A percentile compares a stretch with the other conserved stretches of the same genome.
Conservation (phyloP, 2,888 invertebrate species). For the Serrognathus titanus region DNA sequence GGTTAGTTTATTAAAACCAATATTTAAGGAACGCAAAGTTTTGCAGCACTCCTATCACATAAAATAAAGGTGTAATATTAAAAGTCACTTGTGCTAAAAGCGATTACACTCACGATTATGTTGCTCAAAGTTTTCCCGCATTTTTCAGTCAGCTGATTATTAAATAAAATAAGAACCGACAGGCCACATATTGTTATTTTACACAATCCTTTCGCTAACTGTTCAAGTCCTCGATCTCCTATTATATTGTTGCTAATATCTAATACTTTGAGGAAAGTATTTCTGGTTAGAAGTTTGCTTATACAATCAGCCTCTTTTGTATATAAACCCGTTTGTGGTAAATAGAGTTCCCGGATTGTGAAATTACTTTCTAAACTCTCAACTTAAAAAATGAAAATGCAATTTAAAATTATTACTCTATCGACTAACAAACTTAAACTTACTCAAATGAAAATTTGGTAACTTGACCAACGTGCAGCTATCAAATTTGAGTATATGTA, state of each 20-base stretch:
- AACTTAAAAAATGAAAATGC: conserved; percentile 26
- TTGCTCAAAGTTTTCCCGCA: conserved; percentile 39
- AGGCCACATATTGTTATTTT: conserved; percentile 33
- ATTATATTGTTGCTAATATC: conserved; percentile 45
- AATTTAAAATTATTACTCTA: conserved; percentile 1
- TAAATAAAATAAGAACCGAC: conserved; percentile 41
- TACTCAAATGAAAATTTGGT: conserved; percentile 42
- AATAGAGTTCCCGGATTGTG: conserved; percentile 38
- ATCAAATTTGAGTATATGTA: conserved; percentile 41
- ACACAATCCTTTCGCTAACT: conserved; percentile 39
- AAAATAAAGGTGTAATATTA: conserved; percentile 10
- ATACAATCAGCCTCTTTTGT: conserved; percentile 43
- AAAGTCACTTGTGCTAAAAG: background rate
- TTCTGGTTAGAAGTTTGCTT: conserved; percentile 36
- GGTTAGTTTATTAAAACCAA: conserved; percentile 43
- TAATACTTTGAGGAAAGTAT: conserved; percentile 38
- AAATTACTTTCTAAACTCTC: conserved; percentile 38
- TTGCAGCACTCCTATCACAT: conserved; percentile 36
- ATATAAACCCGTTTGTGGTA: conserved; percentile 42
- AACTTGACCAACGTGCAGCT: conserved; percentile 36
- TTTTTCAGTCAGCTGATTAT: conserved; percentile 44
- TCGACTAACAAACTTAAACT: conserved; percentile 17
- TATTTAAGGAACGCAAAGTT: conserved; percentile 41
- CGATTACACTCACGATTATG: conserved; percentile 38
- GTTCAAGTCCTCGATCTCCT: conserved; percentile 43